Conservation (phyloP, 2,888 invertebrate species). For the Eupithecia exiguata region DNA sequence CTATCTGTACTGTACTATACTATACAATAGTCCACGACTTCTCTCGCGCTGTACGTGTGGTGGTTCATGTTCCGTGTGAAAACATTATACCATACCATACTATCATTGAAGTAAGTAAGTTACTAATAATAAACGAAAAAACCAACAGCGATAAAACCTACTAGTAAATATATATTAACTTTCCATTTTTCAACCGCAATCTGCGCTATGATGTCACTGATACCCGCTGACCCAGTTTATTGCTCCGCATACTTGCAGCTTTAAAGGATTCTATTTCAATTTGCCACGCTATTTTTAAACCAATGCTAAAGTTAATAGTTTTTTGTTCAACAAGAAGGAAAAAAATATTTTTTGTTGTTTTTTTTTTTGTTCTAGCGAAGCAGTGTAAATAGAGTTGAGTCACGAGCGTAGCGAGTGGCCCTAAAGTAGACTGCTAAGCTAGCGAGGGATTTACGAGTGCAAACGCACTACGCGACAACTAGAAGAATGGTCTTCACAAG, state of each 20-base stretch:
- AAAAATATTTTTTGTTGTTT: too few species aligned
- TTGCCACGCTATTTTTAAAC: conserved; percentile 7
- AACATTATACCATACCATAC: not conserved
- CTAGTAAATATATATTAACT: not conserved
- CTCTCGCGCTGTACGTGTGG: not conserved
- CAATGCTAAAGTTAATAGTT: not conserved
- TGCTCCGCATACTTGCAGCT: conserved; percentile 31
- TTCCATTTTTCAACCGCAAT: conserved; percentile 31
- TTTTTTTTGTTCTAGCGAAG: too few species aligned
- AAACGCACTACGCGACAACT: too few species aligned
- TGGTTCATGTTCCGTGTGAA: not conserved
- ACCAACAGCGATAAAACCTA: conserved; percentile 4
- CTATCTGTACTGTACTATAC: too few species aligned
- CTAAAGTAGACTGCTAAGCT: too few species aligned
- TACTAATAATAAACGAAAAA: conserved; percentile 4
- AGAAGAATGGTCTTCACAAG: too few species aligned
- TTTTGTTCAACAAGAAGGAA: too few species aligned
- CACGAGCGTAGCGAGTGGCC: too few species aligned
- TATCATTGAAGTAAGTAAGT: not conserved
- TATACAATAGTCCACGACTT: not conserved
- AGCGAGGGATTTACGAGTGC: too few species aligned
- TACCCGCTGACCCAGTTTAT: conserved; percentile 39
- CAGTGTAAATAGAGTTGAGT: too few species aligned
- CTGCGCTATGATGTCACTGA: conserved; percentile 38
- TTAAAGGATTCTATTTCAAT: conserved; percentile 19